Evolutionary conservation across 1,140 invertebrate genomes (phyloP).

Genomic region (Meloidogyne exigua): DNA sequence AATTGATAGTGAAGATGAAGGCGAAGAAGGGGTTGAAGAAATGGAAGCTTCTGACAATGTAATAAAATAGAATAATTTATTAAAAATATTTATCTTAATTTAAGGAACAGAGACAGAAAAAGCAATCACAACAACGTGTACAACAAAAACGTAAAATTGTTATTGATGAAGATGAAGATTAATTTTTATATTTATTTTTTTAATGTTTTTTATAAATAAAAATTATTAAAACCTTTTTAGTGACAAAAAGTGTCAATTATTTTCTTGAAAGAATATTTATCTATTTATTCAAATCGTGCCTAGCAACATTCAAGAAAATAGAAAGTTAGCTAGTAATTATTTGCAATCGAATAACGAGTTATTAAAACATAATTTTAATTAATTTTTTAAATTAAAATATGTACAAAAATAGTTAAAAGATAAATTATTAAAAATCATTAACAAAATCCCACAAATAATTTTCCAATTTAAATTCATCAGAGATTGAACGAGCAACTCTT

Average conservation of each 20-base stretch:
- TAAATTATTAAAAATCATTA: background rate
- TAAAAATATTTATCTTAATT: background rate
- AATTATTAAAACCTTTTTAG: too few species aligned
- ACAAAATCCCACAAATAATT: constrained; percentile 17
- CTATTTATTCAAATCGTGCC: too few species aligned
- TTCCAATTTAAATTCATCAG: constrained; percentile 12
- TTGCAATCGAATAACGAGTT: too few species aligned
- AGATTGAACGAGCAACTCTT: constrained; percentile 24
- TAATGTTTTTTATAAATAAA: background rate
- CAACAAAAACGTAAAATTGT: constrained; percentile 30
- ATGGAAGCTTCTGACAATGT: constrained; percentile 16
- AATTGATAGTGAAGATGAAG: constrained; percentile 42
- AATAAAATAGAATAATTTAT: background rate
- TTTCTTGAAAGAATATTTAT: too few species aligned
- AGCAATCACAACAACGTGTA: background rate
- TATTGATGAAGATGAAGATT: constrained; percentile 31
- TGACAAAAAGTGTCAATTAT: too few species aligned
- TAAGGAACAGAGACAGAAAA: background rate
- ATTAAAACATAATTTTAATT: too few species aligned
- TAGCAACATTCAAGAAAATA: too few species aligned
- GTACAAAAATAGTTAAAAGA: background rate
- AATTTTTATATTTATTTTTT: background rate
- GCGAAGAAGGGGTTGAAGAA: background rate
- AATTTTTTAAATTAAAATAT: too few species aligned
- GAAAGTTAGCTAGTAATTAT: too few species aligned